Evolutionary conservation across 2,888 invertebrate species (phyloP).

Genomic region (Teleogryllus oceanicus): DNA sequence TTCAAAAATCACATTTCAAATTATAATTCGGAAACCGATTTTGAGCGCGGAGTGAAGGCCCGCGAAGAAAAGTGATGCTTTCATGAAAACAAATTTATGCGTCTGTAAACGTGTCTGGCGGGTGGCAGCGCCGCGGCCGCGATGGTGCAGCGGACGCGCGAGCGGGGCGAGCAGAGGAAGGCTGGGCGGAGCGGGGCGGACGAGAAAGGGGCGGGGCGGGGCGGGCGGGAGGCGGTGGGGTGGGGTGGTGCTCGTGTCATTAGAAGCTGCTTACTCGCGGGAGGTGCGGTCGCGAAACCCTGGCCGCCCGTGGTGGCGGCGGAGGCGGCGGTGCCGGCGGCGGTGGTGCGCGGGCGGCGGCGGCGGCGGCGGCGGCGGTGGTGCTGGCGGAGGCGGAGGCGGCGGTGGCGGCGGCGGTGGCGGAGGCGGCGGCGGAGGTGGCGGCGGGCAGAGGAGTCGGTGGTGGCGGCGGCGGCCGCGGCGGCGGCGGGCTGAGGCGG

Average conservation of each 20-base stretch:
- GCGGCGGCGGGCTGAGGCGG: background rate
- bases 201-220: background rate
- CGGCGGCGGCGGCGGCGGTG: background rate
- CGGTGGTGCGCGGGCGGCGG: background rate
- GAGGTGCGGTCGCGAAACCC: background rate
- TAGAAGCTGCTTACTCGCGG: constrained; percentile 11
- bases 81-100: constrained; percentile 18
- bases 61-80: constrained; percentile 18
- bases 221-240: background rate
- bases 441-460: background rate
- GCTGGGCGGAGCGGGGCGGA: background rate
- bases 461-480: background rate
- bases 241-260: background rate
- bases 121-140: background rate
- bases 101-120: constrained; percentile 3
- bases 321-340: background rate
- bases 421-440: background rate
- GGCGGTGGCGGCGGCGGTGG: background rate
- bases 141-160: background rate
- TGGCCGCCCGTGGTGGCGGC: background rate
- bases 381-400: background rate
- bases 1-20: constrained; percentile 18
- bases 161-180: background rate
- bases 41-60: background rate
- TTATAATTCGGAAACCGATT: background rate